A percentile compares a stretch with the other conserved stretches of the same genome.
Conservation (phyloP, 92 coral and sea anemone genomes). For the Blastomussa wellsi region DNA sequence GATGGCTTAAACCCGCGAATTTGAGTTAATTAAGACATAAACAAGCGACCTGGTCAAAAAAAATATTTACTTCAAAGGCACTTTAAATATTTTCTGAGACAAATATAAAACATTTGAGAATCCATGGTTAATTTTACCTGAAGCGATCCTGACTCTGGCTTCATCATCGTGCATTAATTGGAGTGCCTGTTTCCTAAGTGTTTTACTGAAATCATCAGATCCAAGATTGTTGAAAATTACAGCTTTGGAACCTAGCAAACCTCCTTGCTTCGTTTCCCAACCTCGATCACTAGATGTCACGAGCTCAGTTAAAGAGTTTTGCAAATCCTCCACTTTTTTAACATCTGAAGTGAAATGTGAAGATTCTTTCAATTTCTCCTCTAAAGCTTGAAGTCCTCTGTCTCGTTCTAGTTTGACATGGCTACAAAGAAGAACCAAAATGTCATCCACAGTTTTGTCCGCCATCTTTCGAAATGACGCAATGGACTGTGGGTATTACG, state of each 20-base stretch:
- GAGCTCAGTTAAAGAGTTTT: slow-evolving; percentile 53
- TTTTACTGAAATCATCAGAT: slow-evolving; percentile 67
- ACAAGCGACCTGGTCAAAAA: too few species aligned
- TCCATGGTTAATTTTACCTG: slow-evolving; percentile 57
- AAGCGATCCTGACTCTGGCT: slow-evolving; percentile 86
- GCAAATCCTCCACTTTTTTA: slow-evolving; percentile 56
- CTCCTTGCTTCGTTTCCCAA: slow-evolving; percentile 92
- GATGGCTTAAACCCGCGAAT: too few species aligned
- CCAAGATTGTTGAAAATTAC: slow-evolving; percentile 65
- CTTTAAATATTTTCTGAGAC: too few species aligned
- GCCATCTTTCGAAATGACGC: slow-evolving; percentile 40
- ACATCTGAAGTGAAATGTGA: slow-evolving; percentile 33
- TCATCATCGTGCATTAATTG: slow-evolving; percentile 88
- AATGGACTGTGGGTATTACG: neutral
- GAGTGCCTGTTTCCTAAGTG: slow-evolving; percentile 60
- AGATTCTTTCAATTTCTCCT: slow-evolving; percentile 61
- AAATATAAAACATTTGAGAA: neutral
- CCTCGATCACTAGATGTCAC: slow-evolving; percentile 59
- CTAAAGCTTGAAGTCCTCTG: slow-evolving; percentile 77
- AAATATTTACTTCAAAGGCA: too few species aligned
- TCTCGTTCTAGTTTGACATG: slow-evolving; percentile 92
- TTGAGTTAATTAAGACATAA: too few species aligned
- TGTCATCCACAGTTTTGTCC: slow-evolving; percentile 54
- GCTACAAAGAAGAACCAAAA: slow-evolving; percentile 70
- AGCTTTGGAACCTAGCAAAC: slow-evolving; percentile 78